Evolutionary conservation across 2,888 invertebrate genomes (phyloP).

Genomic region (Cyrtodaria siliqua): DNA sequence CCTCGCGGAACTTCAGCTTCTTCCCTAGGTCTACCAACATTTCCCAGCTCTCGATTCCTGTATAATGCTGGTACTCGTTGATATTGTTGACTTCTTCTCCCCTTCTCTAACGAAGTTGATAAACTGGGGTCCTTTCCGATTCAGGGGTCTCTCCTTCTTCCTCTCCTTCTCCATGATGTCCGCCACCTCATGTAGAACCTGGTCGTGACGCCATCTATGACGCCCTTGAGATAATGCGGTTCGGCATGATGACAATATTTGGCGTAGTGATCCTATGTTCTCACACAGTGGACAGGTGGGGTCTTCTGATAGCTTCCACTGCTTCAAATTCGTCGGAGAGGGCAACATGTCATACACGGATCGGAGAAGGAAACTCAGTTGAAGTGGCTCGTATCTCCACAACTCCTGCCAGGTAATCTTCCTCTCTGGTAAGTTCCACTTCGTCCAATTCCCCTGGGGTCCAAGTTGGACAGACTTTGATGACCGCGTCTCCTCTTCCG

Average conservation of each 20-base stretch:
- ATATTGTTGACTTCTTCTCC: no score
- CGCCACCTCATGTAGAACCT: no score
- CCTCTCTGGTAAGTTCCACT: conserved; percentile 18
- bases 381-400: conserved; percentile 30
- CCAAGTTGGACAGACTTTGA: conserved; percentile 20
- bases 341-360: conserved; percentile 34
- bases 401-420: conserved; percentile 33
- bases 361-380: conserved; percentile 33
- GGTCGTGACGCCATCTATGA: background rate
- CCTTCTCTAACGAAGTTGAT: no score
- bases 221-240: background rate
- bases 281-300: conserved; percentile 17
- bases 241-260: conserved; percentile 2
- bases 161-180: no score
- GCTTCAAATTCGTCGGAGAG: conserved; percentile 22
- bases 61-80: no score
- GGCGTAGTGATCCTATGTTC: conserved; percentile 2
- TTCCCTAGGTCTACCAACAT: no score
- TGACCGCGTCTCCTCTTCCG: conserved; percentile 13
- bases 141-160: no score
- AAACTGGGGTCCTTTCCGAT: no score
- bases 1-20: no score
- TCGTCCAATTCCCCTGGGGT: conserved; percentile 26
- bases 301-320: conserved; percentile 21
- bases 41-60: no score